A percentile compares a stretch with the other conserved stretches of the same genome.
These are phyloP conservation scores for Trinectes maculatus DNA, from an alignment of 2,113 vertebrate genomes.

Conservation along the genomic window DNA sequence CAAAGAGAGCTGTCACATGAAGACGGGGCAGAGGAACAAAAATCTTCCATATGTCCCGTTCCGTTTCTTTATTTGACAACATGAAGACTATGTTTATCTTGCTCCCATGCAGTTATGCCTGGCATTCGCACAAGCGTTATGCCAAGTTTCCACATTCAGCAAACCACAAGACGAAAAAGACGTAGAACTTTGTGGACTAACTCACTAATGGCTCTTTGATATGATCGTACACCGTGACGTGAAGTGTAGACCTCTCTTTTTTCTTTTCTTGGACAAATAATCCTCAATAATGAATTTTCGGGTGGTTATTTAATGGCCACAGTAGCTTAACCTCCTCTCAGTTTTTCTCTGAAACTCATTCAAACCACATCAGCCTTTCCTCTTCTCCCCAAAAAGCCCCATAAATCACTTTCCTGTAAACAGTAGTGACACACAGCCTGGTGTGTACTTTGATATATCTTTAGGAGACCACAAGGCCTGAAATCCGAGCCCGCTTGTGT, in stretches of 20 bases:
- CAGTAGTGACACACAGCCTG: slow-evolving; percentile 81
- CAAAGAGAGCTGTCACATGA: slow-evolving; percentile 57
- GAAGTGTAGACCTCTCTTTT: background rate
- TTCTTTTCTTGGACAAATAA: slow-evolving; percentile 26
- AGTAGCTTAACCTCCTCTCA: slow-evolving; percentile 49
- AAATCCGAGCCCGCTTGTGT: slow-evolving; percentile 75
- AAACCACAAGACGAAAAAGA: slow-evolving; percentile 32
- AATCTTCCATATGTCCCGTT: slow-evolving; percentile 44
- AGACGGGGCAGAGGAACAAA: slow-evolving; percentile 41
- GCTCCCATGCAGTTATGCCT: slow-evolving; percentile 61
- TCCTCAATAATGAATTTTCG: slow-evolving; percentile 57
- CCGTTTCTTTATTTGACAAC: slow-evolving; percentile 67
- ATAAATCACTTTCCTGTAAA: slow-evolving; percentile 87
- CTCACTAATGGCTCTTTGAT: slow-evolving; percentile 35
- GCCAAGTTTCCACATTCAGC: slow-evolving; percentile 39
- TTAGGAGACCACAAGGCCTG: slow-evolving; percentile 76
- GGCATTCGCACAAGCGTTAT: slow-evolving; percentile 60
- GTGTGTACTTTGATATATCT: slow-evolving; percentile 83
- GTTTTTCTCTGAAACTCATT: slow-evolving; percentile 53
- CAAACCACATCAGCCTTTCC: slow-evolving; percentile 60
- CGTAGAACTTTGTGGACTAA: background rate
- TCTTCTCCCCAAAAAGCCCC: slow-evolving; percentile 69
- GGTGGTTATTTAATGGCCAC: slow-evolving; percentile 46
- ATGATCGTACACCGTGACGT: slow-evolving; percentile 15
- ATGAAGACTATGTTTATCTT: slow-evolving; percentile 69